A percentile compares a stretch with the other conserved stretches of the same genome.
Evolutionary conservation across 2,888 invertebrate species (phyloP).

Genomic region (Antheraea yamamai): DNA sequence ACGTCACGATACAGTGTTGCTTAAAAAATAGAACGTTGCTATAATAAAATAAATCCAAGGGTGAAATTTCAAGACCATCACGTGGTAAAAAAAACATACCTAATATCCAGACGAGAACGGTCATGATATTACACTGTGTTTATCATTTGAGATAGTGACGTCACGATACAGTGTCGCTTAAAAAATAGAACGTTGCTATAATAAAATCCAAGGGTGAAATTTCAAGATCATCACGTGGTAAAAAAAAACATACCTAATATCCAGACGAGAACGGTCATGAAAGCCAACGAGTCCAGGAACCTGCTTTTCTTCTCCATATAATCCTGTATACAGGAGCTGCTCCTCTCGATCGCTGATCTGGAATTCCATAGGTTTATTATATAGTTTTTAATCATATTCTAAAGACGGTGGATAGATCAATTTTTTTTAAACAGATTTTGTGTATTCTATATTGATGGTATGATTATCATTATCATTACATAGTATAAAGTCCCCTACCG

Average conservation of each 20-base stretch:
- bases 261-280: slow-evolving; percentile 53
- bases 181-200: background rate
- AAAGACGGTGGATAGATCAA: no score
- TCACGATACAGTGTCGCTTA: background rate
- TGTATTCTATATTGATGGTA: no score
- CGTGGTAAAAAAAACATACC: slow-evolving; percentile 38
- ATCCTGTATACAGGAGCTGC: slow-evolving; percentile 45
- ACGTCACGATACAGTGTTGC: background rate
- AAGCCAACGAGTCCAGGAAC: slow-evolving; percentile 48
- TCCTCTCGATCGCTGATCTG: slow-evolving; percentile 50
- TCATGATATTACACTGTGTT: slow-evolving; percentile 33
- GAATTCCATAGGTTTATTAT: background rate
- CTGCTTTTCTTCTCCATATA: slow-evolving; percentile 51
- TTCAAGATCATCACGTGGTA: background rate
- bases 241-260: slow-evolving; percentile 48
- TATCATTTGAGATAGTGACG: no score
- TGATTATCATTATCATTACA: no score
- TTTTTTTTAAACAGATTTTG: no score
- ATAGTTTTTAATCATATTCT: no score
- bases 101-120: slow-evolving; percentile 54
- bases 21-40: background rate
- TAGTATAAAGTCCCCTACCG: no score
- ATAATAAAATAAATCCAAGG: no score
- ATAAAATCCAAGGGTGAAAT: no score
- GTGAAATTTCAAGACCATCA: no score